phyloP scores from a whole-genome alignment of 2,113 vertebrate genomes.

The Ornithorhynchus anatinus region DNA sequence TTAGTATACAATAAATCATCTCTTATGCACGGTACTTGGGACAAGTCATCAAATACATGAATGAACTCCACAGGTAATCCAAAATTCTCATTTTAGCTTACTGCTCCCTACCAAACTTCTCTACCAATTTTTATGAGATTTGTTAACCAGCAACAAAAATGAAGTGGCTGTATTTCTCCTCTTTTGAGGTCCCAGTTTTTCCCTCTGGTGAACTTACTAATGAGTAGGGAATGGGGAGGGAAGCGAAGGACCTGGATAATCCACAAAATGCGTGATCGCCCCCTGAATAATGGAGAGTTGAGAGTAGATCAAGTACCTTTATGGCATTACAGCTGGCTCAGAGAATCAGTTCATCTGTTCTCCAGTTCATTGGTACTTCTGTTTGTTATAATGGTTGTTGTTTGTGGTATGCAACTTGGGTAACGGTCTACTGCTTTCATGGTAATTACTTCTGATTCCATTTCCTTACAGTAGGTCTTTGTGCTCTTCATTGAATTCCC shows the following conservation, averaged over 20 bases:
- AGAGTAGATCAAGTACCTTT: background rate
- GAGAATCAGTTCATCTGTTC: background rate
- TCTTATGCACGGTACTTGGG: too few species aligned
- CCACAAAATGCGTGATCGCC: background rate
- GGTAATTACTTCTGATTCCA: background rate
- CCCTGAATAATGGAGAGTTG: background rate
- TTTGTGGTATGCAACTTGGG: too few species aligned
- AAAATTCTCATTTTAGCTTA: background rate
- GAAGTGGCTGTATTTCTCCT: too few species aligned
- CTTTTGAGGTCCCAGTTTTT: too few species aligned
- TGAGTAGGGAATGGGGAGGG: background rate
- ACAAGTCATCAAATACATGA: background rate
- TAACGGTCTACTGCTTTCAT: too few species aligned
- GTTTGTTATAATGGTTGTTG: too few species aligned
- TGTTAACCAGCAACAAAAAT: too few species aligned
- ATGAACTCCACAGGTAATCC: background rate
- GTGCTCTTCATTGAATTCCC: background rate
- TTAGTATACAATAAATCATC: too few species aligned
- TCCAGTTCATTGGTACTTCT: background rate
- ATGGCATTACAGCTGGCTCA: background rate
- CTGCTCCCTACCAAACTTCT: too few species aligned
- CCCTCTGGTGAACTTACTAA: too few species aligned
- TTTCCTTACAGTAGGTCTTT: background rate
- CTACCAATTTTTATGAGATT: too few species aligned
- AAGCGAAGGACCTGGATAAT: background rate